A percentile compares a stretch with the other conserved stretches of the same genome.
Evolutionary conservation across 2,797 vertebrate species (phyloP).

Genomic region (Pseudocheirus occidentalis): DNA sequence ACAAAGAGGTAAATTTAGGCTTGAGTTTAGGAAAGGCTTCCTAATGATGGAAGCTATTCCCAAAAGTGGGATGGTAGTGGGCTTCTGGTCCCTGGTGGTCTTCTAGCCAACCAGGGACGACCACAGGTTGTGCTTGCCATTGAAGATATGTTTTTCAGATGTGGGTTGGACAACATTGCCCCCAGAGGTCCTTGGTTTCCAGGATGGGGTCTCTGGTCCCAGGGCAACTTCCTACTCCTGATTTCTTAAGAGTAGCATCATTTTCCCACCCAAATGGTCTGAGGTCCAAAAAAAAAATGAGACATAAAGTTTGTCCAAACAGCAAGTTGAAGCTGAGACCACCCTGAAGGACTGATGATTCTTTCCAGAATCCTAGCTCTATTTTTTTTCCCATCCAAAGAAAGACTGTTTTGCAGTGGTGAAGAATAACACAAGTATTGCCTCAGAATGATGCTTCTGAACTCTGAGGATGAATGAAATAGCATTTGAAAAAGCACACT

Average conservation of each 20-base stretch:
- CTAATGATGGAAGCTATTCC: not conserved
- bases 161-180: not conserved
- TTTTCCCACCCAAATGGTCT: not conserved
- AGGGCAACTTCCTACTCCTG: not conserved
- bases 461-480: slow-evolving; percentile 23
- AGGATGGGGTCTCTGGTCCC: not conserved
- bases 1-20: not conserved
- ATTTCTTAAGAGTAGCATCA: not conserved
- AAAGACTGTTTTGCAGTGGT: not conserved
- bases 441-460: slow-evolving; percentile 6
- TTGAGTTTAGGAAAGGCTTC: not conserved
- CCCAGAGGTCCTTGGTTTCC: not conserved
- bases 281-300: not conserved
- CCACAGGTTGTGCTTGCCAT: not conserved
- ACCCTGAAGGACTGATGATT: not conserved
- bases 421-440: slow-evolving; percentile 29
- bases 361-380: slow-evolving; percentile 2
- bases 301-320: not conserved
- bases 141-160: not conserved
- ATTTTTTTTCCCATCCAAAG: slow-evolving; percentile 38
- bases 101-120: not conserved
- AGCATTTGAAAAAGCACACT: slow-evolving; percentile 6
- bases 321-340: not conserved
- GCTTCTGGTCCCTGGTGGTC: not conserved
- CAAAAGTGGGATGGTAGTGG: not conserved